Evolutionary conservation across 1,140 invertebrate species (phyloP).

Genomic region (Protaetia brevitarsis): DNA sequence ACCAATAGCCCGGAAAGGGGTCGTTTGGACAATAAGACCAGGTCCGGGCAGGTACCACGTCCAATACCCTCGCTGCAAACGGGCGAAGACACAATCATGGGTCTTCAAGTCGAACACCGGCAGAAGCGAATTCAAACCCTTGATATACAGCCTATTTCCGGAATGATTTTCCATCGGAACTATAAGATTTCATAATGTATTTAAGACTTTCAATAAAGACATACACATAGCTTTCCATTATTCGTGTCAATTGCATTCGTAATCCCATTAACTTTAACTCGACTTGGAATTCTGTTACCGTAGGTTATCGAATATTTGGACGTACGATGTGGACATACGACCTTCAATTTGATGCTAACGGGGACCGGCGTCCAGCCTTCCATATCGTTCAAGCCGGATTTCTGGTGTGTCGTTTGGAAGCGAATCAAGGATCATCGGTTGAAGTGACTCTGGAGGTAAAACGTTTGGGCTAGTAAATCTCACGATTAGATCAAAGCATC

Average conservation of each 20-base stretch:
- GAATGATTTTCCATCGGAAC: not conserved
- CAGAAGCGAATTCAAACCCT: slow-evolving; percentile 31
- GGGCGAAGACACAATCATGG: slow-evolving; percentile 33
- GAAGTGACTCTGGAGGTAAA: not conserved
- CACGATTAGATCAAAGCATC: not conserved
- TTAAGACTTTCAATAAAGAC: not conserved
- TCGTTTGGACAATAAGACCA: slow-evolving; percentile 36
- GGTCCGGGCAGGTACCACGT: slow-evolving; percentile 40
- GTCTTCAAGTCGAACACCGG: slow-evolving; percentile 35
- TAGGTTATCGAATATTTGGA: not conserved
- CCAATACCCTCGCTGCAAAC: slow-evolving; percentile 31
- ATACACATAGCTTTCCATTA: not conserved
- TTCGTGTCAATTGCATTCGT: not conserved
- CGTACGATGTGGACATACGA: not conserved
- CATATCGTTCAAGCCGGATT: not conserved
- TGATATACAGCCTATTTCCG: slow-evolving; percentile 22
- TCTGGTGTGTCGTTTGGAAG: not conserved
- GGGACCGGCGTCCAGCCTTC: not conserved
- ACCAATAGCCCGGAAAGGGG: slow-evolving; percentile 31
- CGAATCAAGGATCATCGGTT: not conserved
- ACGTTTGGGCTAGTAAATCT: not conserved
- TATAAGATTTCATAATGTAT: not conserved
- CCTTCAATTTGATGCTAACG: not conserved
- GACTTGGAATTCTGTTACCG: not conserved
- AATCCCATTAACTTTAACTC: not conserved